These are phyloP conservation scores for Polyodon spathula DNA, from an alignment of 2,113 vertebrate genomes.

Conservation along the genomic window DNA sequence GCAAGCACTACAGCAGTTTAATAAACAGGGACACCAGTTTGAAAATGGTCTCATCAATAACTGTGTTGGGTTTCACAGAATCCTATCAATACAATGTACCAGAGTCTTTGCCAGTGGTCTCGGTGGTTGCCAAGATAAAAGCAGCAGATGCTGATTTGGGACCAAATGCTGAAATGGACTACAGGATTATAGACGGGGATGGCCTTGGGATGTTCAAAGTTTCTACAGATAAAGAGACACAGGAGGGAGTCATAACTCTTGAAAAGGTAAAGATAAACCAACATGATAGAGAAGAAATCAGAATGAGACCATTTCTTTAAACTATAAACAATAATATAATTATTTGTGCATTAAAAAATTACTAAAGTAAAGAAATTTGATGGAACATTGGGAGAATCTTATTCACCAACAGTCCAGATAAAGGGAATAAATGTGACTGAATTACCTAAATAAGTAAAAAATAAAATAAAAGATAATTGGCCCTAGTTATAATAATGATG, in stretches of 20 bases:
- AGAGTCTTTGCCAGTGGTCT: constrained; percentile 75
- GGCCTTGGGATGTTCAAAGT: constrained; percentile 78
- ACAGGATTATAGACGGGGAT: constrained; percentile 84
- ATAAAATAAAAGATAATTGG: no score
- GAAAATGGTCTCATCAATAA: constrained; percentile 25
- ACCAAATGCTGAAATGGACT: constrained; percentile 89
- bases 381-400: no score
- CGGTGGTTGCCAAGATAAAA: constrained; percentile 85
- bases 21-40: constrained; percentile 24
- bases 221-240: constrained; percentile 79
- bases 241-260: constrained; percentile 83
- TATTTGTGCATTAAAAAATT: no score
- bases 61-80: constrained; percentile 54
- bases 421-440: no score
- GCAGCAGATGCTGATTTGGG: constrained; percentile 80
- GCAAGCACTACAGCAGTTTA: constrained; percentile 1
- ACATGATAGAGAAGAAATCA: no score
- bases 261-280: constrained; percentile 61
- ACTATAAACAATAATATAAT: no score
- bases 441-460: no score
- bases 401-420: no score
- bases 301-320: no score
- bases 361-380: no score
- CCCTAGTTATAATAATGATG: no score
- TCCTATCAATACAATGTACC: constrained; percentile 81